Percentiles rank a stretch among this genome's conserved stretches.
phyloP scores from a whole-genome alignment of 1,140 invertebrate genomes.

The Dendrolimus kikuchii region DNA sequence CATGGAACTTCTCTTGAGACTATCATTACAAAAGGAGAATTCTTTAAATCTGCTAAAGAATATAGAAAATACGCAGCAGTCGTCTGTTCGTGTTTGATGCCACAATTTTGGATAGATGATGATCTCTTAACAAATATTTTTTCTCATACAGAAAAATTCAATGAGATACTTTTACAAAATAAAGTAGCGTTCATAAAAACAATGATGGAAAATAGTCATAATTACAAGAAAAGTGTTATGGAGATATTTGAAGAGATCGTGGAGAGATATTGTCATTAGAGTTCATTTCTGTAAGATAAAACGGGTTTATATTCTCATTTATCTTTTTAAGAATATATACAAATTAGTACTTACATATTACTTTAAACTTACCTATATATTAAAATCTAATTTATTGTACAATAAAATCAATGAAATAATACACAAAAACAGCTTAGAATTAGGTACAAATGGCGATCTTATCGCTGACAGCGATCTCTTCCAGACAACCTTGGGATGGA shows the following conservation, averaged over 20 bases:
- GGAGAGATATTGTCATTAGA: conserved; percentile 29
- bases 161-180: conserved; percentile 40
- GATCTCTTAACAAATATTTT: conserved; percentile 40
- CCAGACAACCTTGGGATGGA: too few species aligned
- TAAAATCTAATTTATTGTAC: too few species aligned
- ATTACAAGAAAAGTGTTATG: conserved; percentile 43
- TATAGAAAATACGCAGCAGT: conserved; percentile 46
- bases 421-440: too few species aligned
- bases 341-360: too few species aligned
- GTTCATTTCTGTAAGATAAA: background rate
- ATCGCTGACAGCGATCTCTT: too few species aligned
- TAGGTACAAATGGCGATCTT: too few species aligned
- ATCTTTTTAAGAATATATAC: too few species aligned
- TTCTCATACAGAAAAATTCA: conserved; percentile 34
- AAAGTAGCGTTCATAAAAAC: conserved; percentile 45
- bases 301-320: background rate
- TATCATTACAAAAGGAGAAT: conserved; percentile 49
- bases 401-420: too few species aligned
- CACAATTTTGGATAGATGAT: conserved; percentile 50
- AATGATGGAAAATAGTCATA: conserved; percentile 37
- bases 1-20: conserved; percentile 43
- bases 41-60: conserved; percentile 51
- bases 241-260: conserved; percentile 53
- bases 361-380: too few species aligned
- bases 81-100: conserved; percentile 42